Conservation (phyloP, 2,113 vertebrate species). For the Bos indicus region DNA sequence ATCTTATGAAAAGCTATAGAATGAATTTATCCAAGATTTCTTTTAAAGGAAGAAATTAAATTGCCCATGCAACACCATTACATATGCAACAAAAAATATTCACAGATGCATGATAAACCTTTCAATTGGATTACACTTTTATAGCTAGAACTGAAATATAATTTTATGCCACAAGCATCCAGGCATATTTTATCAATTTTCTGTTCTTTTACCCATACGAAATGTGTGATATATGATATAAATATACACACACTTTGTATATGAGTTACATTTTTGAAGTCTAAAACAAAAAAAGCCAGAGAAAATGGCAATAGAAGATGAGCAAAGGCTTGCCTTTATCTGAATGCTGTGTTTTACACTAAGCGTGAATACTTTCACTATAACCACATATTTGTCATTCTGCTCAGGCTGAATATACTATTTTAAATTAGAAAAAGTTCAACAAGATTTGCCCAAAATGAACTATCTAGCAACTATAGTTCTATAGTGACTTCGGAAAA, state of each 20-base stretch:
- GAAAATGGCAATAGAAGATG: not conserved
- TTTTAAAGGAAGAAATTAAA: constrained; percentile 3
- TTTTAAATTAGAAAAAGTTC: not conserved
- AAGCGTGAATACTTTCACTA: not conserved
- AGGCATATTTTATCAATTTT: not conserved
- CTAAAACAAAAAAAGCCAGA: not conserved
- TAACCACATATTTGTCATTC: not conserved
- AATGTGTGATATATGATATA: not conserved
- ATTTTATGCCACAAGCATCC: constrained; percentile 21
- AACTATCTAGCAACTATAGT: not conserved
- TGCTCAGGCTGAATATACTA: too few species aligned
- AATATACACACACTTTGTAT: not conserved
- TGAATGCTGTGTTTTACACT: not conserved
- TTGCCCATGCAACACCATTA: not conserved
- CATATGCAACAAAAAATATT: constrained; percentile 6
- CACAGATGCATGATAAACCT: constrained; percentile 40
- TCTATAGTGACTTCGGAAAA: not conserved
- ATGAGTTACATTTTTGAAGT: not conserved
- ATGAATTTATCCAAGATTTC: not conserved
- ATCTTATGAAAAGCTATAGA: not conserved
- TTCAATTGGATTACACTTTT: constrained; percentile 26
- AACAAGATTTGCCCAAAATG: not conserved
- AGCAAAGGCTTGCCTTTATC: not conserved
- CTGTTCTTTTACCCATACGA: not conserved
- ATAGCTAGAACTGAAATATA: constrained; percentile 6